phyloP scores from a whole-genome alignment of 2,888 invertebrate species.

The Eupithecia abbreviata region DNA sequence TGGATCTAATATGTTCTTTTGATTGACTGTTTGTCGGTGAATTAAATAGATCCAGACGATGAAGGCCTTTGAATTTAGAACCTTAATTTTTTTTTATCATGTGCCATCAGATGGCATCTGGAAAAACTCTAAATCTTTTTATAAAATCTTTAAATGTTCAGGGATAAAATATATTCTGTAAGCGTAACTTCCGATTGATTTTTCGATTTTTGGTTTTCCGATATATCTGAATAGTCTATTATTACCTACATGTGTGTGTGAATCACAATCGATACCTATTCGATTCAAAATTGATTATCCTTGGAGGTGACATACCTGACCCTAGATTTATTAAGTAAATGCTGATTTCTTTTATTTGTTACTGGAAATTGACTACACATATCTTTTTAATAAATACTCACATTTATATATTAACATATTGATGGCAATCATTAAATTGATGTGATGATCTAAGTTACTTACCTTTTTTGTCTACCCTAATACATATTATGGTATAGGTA shows the following conservation, averaged over 20 bases:
- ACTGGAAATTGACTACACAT: slow-evolving; percentile 37
- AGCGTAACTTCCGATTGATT: background rate
- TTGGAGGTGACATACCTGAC: slow-evolving; percentile 63
- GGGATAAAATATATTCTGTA: background rate
- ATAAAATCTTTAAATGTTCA: no score
- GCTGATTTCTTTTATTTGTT: slow-evolving; percentile 51
- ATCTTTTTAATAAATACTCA: slow-evolving; percentile 30
- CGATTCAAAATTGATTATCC: slow-evolving; percentile 56
- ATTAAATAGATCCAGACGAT: background rate
- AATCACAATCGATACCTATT: slow-evolving; percentile 56
- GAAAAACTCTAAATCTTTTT: background rate
- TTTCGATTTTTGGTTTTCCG: background rate
- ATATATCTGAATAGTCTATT: background rate
- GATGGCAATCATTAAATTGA: slow-evolving; percentile 15
- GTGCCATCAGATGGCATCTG: background rate
- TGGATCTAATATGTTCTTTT: slow-evolving; percentile 48
- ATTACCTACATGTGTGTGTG: slow-evolving; percentile 42
- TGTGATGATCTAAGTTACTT: slow-evolving; percentile 16
- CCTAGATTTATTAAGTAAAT: slow-evolving; percentile 54
- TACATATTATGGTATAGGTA: background rate
- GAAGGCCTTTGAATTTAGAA: background rate
- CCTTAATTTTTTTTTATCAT: background rate
- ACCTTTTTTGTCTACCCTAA: background rate
- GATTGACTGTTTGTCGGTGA: slow-evolving; percentile 46
- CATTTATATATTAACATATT: slow-evolving; percentile 23